Evolutionary conservation across 2,888 invertebrate genomes (phyloP), one percentile per base, ranked within the genome.

Genomic region (Tineola bisselliella): DNA sequence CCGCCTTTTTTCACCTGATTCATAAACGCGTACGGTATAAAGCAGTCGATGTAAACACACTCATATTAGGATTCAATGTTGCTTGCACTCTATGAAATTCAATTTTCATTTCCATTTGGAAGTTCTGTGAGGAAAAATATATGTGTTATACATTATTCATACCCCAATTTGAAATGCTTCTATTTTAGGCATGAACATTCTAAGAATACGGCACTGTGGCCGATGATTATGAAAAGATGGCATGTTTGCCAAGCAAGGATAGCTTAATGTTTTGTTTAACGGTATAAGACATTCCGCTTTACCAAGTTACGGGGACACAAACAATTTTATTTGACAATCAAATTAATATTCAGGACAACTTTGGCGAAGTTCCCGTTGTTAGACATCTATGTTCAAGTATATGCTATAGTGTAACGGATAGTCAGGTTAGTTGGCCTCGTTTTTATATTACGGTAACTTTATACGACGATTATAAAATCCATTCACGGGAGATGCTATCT

Each of bases 331-430:
- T 76, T 72, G 72, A 68, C 70, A 67, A 69, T 66, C 65, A 63
- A 69, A 76, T 82, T 79, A 73, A 74, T 76, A 83, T 83, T 77
- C 84, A 77, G 76, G 74, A 73, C 81, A 71, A 71, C 68, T 69
- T 71, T 70, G 68, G 66, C 66, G 62, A 66, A 66, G 68, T 71
- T 75, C 74, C 79, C 79, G 77, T 77, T 77, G 71, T 44, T 63
- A 58, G 33, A 30, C 33, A n/a, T 12, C 54, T 25, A 54, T 12
- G 54, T 25, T 18, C 48, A 3, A 17, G 44, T 48, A 48, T 18
- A 54, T n/a, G n/a, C n/a, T n/a, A n/a, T 65, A 73, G 76, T 76
- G 75, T 76, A 76, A 65, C 65, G 65, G 67, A 30, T 70, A 66
- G 74, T 72, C 68, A 69, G 68, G 71, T 67, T 68, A n/a, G 66